Percentiles rank a stretch among this genome's conserved stretches.
Evolutionary conservation across 2,888 invertebrate species (phyloP).

Genomic region (Drosophila austrosaltans): DNA sequence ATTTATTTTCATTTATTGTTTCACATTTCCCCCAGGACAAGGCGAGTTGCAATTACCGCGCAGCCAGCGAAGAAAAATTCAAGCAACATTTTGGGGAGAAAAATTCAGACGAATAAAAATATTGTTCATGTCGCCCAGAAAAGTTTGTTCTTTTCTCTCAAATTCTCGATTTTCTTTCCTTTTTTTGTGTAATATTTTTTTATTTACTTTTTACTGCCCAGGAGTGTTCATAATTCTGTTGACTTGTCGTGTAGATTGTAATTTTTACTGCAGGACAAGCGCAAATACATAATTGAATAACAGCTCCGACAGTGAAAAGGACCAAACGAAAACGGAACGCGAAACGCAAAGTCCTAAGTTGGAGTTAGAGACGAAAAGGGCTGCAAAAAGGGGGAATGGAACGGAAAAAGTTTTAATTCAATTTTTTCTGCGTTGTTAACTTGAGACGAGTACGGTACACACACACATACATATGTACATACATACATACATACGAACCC

Average conservation of each 20-base stretch:
- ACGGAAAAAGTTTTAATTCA: slow-evolving; percentile 74
- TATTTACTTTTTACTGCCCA: slow-evolving; percentile 73
- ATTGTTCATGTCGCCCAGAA: slow-evolving; percentile 57
- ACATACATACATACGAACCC: background rate
- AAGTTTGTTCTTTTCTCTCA: slow-evolving; percentile 49
- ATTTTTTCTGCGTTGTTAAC: slow-evolving; percentile 78
- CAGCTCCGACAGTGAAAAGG: slow-evolving; percentile 26
- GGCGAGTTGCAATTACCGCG: slow-evolving; percentile 77
- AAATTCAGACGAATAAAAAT: slow-evolving; percentile 31
- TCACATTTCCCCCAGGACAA: slow-evolving; percentile 79
- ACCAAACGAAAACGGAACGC: slow-evolving; percentile 2
- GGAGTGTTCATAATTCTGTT: slow-evolving; percentile 81
- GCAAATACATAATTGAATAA: slow-evolving; percentile 81
- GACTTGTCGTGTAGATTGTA: slow-evolving; percentile 81
- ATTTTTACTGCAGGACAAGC: slow-evolving; percentile 81
- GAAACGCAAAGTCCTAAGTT: slow-evolving; percentile 35
- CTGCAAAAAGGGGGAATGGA: slow-evolving; percentile 36
- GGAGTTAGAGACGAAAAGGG: slow-evolving; percentile 45
- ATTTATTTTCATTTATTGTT: slow-evolving; percentile 82
- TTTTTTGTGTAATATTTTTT: slow-evolving; percentile 46
- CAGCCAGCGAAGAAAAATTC: slow-evolving; percentile 63
- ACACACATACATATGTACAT: too few relatives aligned
- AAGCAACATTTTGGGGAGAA: slow-evolving; percentile 45
- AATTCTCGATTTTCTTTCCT: slow-evolving; percentile 20
- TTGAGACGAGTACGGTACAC: slow-evolving; percentile 49